Percentiles rank a stretch among this genome's conserved stretches.
Conservation (phyloP, 1,140 invertebrate species). For the Matsumurasca onukii region DNA sequence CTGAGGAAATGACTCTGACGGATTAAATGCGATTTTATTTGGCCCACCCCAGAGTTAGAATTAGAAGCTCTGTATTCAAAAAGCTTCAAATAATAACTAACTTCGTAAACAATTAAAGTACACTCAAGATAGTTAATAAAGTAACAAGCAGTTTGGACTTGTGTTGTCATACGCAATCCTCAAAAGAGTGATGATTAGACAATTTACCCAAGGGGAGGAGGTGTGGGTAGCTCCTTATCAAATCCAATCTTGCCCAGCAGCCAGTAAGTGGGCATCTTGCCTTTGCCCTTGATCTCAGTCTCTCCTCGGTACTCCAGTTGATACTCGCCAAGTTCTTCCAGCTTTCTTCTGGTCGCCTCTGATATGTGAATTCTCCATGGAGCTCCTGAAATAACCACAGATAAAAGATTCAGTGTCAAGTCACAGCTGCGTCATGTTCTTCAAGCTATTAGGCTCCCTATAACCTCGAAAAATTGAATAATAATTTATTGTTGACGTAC, state of each 20-base stretch:
- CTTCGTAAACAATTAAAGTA: too few relatives aligned
- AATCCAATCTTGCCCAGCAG: constrained; percentile 85
- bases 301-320: constrained; percentile 75
- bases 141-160: too few relatives aligned
- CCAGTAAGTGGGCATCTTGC: constrained; percentile 89
- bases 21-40: too few relatives aligned
- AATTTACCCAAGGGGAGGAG: constrained; percentile 74
- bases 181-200: too few relatives aligned
- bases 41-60: too few relatives aligned
- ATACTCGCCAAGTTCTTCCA: constrained; percentile 77
- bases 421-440: not conserved
- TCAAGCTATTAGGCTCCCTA: not conserved
- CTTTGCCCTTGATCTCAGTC: constrained; percentile 88
- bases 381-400: constrained; percentile 56
- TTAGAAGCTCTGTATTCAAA: too few relatives aligned
- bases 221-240: constrained; percentile 77
- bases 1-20: too few relatives aligned
- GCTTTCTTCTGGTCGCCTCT: constrained; percentile 69
- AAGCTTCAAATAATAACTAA: too few relatives aligned
- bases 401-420: not conserved
- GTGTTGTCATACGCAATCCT: too few relatives aligned
- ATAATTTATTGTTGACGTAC: not conserved
- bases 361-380: constrained; percentile 83
- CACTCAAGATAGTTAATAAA: too few relatives aligned
- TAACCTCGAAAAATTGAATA: not conserved